phyloP scores from a whole-genome alignment of 1,140 invertebrate species.

The Lamellibrachia luymesi region DNA sequence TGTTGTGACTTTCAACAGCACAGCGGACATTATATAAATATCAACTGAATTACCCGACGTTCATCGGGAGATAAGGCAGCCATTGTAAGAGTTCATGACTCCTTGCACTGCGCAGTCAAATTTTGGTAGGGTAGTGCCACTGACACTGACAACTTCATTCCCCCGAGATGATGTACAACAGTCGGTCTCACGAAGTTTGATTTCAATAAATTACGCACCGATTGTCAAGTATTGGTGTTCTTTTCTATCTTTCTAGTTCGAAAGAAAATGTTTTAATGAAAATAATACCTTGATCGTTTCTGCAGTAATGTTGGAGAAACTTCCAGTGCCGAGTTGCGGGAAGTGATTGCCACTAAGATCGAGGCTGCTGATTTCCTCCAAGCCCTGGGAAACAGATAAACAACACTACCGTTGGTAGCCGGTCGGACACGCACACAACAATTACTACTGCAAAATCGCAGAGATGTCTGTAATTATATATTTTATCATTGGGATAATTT shows the following conservation, averaged over 20 bases:
- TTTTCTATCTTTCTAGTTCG: not conserved
- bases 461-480: not conserved
- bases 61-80: too few species aligned
- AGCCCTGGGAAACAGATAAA: not conserved
- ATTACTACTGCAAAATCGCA: not conserved
- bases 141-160: too few species aligned
- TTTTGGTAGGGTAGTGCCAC: too few species aligned
- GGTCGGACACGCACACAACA: not conserved
- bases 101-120: too few species aligned
- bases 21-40: too few species aligned
- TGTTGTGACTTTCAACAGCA: too few species aligned
- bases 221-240: not conserved
- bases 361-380: not conserved
- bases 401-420: not conserved
- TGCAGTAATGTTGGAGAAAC: not conserved
- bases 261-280: not conserved
- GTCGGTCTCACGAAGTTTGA: too few species aligned
- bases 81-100: too few species aligned
- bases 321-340: not conserved
- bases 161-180: too few species aligned
- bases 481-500: too few species aligned
- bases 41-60: too few species aligned
- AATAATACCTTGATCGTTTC: not conserved
- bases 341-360: slow-evolving; percentile 7
- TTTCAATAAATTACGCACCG: not conserved